A percentile compares a stretch with the other conserved stretches of the same genome.
These are phyloP conservation scores for Perdita meconis DNA, from an alignment of 2,888 invertebrate species.

Conservation along the genomic window DNA sequence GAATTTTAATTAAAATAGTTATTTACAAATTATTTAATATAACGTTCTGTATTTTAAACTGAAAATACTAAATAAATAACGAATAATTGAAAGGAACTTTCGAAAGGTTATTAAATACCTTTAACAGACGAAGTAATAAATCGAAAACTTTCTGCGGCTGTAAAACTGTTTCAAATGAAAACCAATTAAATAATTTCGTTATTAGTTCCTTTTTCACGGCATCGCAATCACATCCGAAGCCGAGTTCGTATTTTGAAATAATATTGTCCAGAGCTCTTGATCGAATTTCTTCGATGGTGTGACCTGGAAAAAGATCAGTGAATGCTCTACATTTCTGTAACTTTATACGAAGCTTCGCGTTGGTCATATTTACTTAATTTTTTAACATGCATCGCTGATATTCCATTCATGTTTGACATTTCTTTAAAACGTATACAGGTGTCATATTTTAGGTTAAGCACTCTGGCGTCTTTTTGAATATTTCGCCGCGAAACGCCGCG, in stretches of 20 bases:
- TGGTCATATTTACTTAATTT: slow-evolving; percentile 74
- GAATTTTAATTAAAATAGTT: too few relatives aligned
- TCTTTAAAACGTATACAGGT: slow-evolving; percentile 7
- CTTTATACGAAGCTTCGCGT: neutral
- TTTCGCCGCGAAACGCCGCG: slow-evolving; percentile 52
- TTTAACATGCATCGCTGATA: slow-evolving; percentile 75
- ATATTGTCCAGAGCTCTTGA: slow-evolving; percentile 86
- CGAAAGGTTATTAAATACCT: slow-evolving; percentile 83
- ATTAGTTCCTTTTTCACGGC: slow-evolving; percentile 87
- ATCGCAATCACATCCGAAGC: slow-evolving; percentile 87
- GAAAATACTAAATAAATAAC: slow-evolving; percentile 78
- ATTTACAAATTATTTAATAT: too few relatives aligned
- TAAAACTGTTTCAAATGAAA: slow-evolving; percentile 85
- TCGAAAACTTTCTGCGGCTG: slow-evolving; percentile 86
- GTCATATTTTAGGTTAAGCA: slow-evolving; percentile 51
- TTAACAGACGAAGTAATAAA: slow-evolving; percentile 86
- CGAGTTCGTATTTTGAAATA: slow-evolving; percentile 87
- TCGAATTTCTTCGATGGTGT: slow-evolving; percentile 86
- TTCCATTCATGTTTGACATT: slow-evolving; percentile 71
- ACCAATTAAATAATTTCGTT: slow-evolving; percentile 87
- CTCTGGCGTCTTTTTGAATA: slow-evolving; percentile 38
- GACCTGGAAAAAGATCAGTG: slow-evolving; percentile 82
- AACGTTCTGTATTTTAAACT: too few relatives aligned
- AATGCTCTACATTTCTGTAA: neutral
- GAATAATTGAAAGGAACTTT: slow-evolving; percentile 7